These are phyloP conservation scores for Mastomys natalensis DNA, from an alignment of 2,113 vertebrate genomes.

Conservation along the genomic window DNA sequence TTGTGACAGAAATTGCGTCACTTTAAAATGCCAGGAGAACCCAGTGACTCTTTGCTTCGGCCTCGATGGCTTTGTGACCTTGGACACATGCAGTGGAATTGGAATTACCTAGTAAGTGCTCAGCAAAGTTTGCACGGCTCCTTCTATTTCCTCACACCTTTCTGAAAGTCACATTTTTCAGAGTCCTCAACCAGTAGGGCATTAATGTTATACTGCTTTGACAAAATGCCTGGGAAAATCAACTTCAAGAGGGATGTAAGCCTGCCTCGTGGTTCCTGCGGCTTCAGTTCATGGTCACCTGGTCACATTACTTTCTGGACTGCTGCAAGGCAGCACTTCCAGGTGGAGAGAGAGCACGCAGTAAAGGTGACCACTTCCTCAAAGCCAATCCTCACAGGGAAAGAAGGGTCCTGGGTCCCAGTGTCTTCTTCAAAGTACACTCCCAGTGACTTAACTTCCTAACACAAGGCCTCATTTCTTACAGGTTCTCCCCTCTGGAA, in stretches of 20 bases:
- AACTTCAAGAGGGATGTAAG: background rate
- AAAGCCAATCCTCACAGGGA: background rate
- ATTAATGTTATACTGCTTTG: background rate
- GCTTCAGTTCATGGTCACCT: background rate
- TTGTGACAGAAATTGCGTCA: background rate
- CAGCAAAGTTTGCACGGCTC: background rate
- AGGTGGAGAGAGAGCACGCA: background rate
- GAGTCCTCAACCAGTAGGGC: conserved; percentile 6
- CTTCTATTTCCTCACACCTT: background rate
- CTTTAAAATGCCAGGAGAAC: conserved; percentile 27
- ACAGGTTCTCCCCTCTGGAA: background rate
- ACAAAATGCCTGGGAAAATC: background rate
- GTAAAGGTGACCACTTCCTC: background rate
- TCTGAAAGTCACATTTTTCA: background rate
- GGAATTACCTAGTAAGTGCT: background rate
- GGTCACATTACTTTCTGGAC: background rate
- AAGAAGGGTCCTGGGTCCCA: background rate
- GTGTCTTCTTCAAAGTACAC: background rate
- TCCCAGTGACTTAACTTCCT: background rate
- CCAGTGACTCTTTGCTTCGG: background rate
- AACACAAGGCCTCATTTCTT: background rate
- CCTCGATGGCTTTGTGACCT: background rate
- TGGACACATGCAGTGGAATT: background rate
- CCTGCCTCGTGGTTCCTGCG: background rate
- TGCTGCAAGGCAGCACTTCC: background rate